phyloP scores from a whole-genome alignment of 2,113 vertebrate species.

The Channa argus region DNA sequence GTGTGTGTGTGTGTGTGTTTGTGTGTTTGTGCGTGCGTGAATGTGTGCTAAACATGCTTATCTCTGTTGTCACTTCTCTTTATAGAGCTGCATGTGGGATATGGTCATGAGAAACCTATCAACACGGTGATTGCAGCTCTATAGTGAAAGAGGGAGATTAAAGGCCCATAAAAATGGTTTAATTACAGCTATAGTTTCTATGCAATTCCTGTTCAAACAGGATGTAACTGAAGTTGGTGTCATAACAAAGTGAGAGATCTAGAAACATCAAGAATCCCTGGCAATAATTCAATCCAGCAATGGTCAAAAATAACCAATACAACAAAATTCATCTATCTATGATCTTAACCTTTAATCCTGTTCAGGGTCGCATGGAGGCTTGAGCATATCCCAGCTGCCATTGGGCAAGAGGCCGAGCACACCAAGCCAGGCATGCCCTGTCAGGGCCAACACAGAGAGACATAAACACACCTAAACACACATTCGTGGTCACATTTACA shows the following conservation, averaged over 20 bases:
- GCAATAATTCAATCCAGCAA: neutral
- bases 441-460: too few species aligned
- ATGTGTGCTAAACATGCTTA: conserved; percentile 4
- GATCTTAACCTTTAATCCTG: too few species aligned
- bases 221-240: neutral
- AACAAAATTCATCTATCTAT: too few species aligned
- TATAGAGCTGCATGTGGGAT: neutral
- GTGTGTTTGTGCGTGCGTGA: neutral
- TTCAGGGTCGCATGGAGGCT: too few species aligned
- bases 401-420: too few species aligned
- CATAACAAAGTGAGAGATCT: neutral
- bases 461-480: too few species aligned
- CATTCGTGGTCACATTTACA: too few species aligned
- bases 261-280: neutral
- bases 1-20: neutral
- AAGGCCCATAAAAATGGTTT: neutral
- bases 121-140: neutral
- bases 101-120: neutral
- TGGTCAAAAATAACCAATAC: neutral
- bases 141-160: neutral
- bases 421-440: too few species aligned
- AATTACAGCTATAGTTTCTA: neutral
- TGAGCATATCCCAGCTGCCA: too few species aligned
- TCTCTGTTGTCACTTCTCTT: conserved; percentile 3
- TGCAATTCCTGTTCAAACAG: neutral